phyloP scores from a whole-genome alignment of 2,888 invertebrate genomes.

The Chymomyza procnemis region DNA sequence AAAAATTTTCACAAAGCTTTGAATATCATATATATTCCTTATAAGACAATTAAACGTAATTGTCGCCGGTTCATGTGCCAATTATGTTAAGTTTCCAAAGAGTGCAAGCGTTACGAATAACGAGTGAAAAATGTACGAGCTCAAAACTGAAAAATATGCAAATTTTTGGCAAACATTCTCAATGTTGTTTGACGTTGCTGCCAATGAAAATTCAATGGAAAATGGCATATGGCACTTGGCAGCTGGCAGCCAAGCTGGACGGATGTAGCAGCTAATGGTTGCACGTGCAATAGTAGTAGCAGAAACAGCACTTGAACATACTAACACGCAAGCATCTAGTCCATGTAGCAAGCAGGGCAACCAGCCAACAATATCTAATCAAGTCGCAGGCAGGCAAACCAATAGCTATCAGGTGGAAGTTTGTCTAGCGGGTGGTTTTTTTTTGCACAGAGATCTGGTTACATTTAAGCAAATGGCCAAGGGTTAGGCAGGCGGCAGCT shows the following conservation, averaged over 20 bases:
- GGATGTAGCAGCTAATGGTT: slow-evolving; percentile 52
- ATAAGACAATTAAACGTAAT: slow-evolving; percentile 34
- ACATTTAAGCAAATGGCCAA: not conserved
- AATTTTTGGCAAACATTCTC: slow-evolving; percentile 55
- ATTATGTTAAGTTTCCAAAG: slow-evolving; percentile 49
- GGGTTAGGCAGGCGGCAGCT: not conserved
- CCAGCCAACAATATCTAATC: slow-evolving; percentile 64
- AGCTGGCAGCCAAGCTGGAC: slow-evolving; percentile 45
- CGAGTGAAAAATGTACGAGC: slow-evolving; percentile 12
- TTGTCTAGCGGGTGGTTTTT: too few species aligned
- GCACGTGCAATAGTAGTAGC: too few species aligned
- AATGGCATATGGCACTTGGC: slow-evolving; percentile 57
- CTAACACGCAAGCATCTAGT: not conserved
- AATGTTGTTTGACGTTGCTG: slow-evolving; percentile 31
- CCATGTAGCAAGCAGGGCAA: not conserved
- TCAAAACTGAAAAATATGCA: slow-evolving; percentile 68
- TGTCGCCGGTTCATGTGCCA: slow-evolving; percentile 58
- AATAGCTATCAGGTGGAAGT: slow-evolving; percentile 9
- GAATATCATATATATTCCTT: too few species aligned
- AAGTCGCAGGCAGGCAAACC: slow-evolving; percentile 46
- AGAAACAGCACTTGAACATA: not conserved
- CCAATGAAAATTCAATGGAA: slow-evolving; percentile 65
- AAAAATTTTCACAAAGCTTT: not conserved
- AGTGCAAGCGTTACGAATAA: slow-evolving; percentile 5
- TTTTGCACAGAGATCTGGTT: not conserved